Evolutionary conservation across 2,113 vertebrate genomes (phyloP).

Genomic region (Elachura formosa): DNA sequence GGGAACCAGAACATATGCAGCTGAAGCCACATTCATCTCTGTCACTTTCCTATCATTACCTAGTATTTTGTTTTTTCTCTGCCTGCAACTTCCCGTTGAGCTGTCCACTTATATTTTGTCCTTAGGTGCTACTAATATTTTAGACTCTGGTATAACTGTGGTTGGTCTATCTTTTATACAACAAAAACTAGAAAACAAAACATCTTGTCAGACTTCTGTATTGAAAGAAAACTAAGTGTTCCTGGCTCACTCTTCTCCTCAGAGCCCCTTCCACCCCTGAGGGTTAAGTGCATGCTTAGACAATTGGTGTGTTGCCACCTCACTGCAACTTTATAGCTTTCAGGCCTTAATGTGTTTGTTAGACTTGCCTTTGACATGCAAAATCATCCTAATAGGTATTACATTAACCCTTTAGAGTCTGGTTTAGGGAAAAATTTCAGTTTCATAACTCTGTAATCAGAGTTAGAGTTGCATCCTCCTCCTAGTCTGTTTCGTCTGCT

Average conservation of each 20-base stretch:
- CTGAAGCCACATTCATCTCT: background rate
- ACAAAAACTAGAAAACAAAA: background rate
- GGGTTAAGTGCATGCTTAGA: background rate
- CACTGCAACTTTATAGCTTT: background rate
- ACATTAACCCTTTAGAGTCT: background rate
- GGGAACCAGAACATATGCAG: background rate
- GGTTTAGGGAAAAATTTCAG: background rate
- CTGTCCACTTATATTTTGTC: background rate
- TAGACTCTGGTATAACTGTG: background rate
- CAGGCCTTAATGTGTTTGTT: background rate
- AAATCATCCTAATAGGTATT: background rate
- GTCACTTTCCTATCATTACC: background rate
- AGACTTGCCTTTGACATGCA: background rate
- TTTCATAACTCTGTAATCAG: background rate
- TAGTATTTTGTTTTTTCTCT: background rate
- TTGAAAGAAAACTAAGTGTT: background rate
- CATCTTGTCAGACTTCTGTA: background rate
- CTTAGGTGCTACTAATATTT: background rate
- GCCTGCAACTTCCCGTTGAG: accelerated
- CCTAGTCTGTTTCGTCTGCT: background rate
- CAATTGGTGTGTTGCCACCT: background rate
- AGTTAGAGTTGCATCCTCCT: background rate
- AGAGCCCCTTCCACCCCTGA: background rate
- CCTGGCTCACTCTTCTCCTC: background rate
- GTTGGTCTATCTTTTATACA: background rate